Evolutionary conservation across 2,888 invertebrate species (phyloP).

Genomic region (Drosophila trichaetosa): DNA sequence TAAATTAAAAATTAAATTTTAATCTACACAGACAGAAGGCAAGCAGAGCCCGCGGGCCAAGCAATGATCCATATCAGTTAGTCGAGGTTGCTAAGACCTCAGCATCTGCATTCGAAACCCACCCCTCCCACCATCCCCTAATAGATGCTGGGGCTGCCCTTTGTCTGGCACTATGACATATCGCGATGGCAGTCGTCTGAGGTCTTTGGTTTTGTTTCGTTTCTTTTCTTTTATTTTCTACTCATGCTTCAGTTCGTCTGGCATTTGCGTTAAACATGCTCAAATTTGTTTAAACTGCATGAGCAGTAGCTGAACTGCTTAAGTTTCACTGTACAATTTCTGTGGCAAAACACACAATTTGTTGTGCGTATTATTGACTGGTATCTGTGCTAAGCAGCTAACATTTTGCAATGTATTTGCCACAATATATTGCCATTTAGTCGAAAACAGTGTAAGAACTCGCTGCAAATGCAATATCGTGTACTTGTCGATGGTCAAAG

Average conservation of each 20-base stretch:
- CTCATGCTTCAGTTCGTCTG: constrained; percentile 48
- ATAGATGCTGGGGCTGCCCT: constrained; percentile 30
- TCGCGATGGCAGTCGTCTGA: constrained; percentile 60
- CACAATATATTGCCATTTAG: constrained; percentile 3
- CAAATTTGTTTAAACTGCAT: constrained; percentile 27
- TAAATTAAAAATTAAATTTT: constrained; percentile 84
- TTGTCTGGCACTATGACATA: constrained; percentile 68
- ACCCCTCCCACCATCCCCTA: background rate
- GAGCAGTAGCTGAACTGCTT: background rate
- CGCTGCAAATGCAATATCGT: constrained; percentile 9
- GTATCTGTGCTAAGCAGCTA: background rate
- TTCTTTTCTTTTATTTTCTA: constrained; percentile 46
- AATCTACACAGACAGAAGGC: constrained; percentile 65
- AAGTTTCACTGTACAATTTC: background rate
- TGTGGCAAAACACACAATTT: background rate
- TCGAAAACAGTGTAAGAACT: background rate
- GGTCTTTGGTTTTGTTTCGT: constrained; percentile 22
- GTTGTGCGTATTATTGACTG: background rate
- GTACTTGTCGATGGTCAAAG: constrained; percentile 16
- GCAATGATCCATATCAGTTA: constrained; percentile 61
- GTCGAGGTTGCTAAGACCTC: constrained; percentile 20
- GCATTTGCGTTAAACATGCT: constrained; percentile 29
- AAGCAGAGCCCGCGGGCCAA: constrained; percentile 25
- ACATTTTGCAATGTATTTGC: background rate
- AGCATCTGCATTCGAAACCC: constrained; percentile 9